phyloP scores from a whole-genome alignment of 2,888 invertebrate species.

The Caenorhabditis sp. region DNA sequence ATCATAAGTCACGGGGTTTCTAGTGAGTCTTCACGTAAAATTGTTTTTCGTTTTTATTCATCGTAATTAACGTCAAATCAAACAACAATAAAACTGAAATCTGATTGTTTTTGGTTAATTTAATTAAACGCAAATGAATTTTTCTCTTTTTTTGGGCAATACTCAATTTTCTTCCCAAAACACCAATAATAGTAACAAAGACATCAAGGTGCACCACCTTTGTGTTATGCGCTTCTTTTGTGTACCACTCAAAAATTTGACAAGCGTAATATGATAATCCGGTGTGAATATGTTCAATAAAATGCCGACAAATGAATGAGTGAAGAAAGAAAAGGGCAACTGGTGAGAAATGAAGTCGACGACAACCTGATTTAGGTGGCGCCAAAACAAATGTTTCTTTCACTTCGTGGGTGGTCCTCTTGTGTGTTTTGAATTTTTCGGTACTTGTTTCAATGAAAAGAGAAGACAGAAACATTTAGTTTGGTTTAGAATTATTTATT shows the following conservation, averaged over 20 bases:
- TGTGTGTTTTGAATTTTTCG: neutral
- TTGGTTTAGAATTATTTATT: neutral
- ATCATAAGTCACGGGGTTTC: no score
- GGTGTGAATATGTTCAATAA: neutral
- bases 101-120: slow-evolving; percentile 1
- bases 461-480: neutral
- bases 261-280: neutral
- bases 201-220: neutral
- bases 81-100: neutral
- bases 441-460: no score
- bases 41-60: no score
- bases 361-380: slow-evolving; percentile 38
- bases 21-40: no score
- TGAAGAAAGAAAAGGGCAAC: neutral
- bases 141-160: neutral
- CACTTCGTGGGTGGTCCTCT: neutral
- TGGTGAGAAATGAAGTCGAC: neutral
- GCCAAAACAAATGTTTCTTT: slow-evolving; percentile 5
- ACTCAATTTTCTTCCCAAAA: neutral
- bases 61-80: neutral
- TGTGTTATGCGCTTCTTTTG: neutral
- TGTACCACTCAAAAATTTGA: neutral
- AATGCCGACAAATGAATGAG: neutral
- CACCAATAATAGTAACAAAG: neutral
- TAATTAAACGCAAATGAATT: neutral